Evolutionary conservation across 1,140 invertebrate species (phyloP).

Genomic region (Lineus longissimus): DNA sequence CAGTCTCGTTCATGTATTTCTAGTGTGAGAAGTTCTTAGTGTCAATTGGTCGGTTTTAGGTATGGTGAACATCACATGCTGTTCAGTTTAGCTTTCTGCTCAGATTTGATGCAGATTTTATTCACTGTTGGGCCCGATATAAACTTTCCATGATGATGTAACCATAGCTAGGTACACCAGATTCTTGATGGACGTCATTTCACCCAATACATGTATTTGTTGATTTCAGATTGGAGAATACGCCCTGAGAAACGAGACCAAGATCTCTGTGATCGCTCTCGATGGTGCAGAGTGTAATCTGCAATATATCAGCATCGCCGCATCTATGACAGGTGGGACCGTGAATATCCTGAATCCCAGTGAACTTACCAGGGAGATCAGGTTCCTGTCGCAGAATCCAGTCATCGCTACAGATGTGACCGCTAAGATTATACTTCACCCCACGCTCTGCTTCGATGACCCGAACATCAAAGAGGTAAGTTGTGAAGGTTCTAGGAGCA

Average conservation of each 20-base stretch:
- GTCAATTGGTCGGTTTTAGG: too few species aligned
- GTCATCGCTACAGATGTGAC: slow-evolving; percentile 39
- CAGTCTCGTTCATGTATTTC: too few species aligned
- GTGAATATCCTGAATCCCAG: slow-evolving; percentile 40
- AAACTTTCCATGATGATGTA: too few species aligned
- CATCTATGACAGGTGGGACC: slow-evolving; percentile 36
- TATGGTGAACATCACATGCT: too few species aligned
- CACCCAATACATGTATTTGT: slow-evolving; percentile 6
- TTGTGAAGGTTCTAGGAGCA: not conserved
- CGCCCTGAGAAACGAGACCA: slow-evolving; percentile 35
- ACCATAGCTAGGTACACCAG: too few species aligned
- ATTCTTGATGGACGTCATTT: too few species aligned
- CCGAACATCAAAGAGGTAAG: slow-evolving; percentile 29
- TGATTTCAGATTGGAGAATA: slow-evolving; percentile 35
- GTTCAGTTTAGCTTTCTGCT: too few species aligned
- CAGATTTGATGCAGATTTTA: too few species aligned
- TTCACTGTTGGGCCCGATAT: too few species aligned
- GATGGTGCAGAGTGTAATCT: slow-evolving; percentile 35
- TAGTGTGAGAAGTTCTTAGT: too few species aligned
- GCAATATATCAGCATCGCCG: slow-evolving; percentile 31
- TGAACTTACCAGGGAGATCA: slow-evolving; percentile 40
- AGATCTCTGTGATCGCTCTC: slow-evolving; percentile 41
- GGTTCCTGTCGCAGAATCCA: slow-evolving; percentile 41
- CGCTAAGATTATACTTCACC: slow-evolving; percentile 34
- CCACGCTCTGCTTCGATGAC: slow-evolving; percentile 37